Evolutionary conservation across 1,140 invertebrate genomes (phyloP), one percentile per base, ranked within the genome.

Genomic region (Lasaia peninsularis): DNA sequence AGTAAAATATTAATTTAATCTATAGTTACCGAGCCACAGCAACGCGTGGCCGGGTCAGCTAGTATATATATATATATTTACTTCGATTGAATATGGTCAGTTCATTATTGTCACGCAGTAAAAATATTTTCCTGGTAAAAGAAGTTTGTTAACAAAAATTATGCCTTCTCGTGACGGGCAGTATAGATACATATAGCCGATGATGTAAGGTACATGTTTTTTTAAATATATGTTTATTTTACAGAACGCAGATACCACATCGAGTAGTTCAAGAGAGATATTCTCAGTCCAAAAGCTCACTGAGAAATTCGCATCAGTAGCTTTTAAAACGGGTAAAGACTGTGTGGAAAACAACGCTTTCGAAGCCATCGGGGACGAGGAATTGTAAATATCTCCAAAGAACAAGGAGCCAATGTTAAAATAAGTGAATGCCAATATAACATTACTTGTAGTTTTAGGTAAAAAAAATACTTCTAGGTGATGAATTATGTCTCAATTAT

Each of bases 361-460:
- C 86, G 94, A 96, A 82, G 95, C 94, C 31, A 97, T 97, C 66
- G 95, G 96, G 7, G 96, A 97, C 80, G 96, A 97, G 69, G 96
- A 97, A 90, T 91, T 98, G 63, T 97, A 87, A 92, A 54, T 49
- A 32, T 59, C n/a, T 58, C 64, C 60, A 72, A 69, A 72, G 64
- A 69, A 21, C 11, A 14, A 56, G 52, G 31, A 24, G 31, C 24
- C 4, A 31, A 18, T 18, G 11, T 14, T 32, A n/a, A n/a, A n/a
- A n/a, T n/a, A n/a, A n/a, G 18, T 34, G n/a, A 32, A 40, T 57
- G 58, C 51, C 60, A 64, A 60, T 63, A 49, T 52, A 18, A 32
- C 24, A 52, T 35, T 18, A 20, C 14, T 52, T 52, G 20, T 34
- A 53, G 21, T 24, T 35, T 16, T 52, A 52, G 18, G 16, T 53